Evolutionary conservation across 2,888 invertebrate genomes (phyloP), one percentile per base, ranked within the genome.

Genomic region (Iphiclides podalirius): DNA sequence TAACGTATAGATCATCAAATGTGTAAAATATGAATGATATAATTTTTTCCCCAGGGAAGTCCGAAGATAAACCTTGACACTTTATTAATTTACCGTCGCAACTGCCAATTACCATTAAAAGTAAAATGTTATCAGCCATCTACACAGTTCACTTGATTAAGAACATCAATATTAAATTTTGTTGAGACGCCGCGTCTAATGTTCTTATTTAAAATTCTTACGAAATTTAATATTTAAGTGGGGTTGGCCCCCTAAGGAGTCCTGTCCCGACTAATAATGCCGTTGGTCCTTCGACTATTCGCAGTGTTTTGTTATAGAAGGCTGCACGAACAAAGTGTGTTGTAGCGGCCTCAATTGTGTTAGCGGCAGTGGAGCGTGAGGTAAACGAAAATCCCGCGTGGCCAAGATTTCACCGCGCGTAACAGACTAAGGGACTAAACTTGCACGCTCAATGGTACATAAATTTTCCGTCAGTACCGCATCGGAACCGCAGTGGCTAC

Each of bases 171-270:
- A 84, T 83, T 86, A 80, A 79, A 87, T 79, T 76, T 64, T 61
- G 63, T 71, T 65, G 70, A 79, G 79, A 79, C 74, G 75, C 76
- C 76, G 65, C 67, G 70, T 74, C 78, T 85, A 83, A 81, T 80
- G 72, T 67, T 75, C 72, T 78, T 75, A 85, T 85, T 84, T 87
- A 78, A 86, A 85, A 85, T 85, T 84, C 83, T 81, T 78, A 75
- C 72, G 70, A 75, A 84, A 86, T 78, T 86, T 84, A 83, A 84
- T 84, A 87, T 86, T 87, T 83, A 76, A 86, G 69, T 64, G 70
- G 69, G 70, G 64, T 64, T 60, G 62, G 63, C n/a, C 71, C 75
- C 75, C 75, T 67, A 59, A 67, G 72, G 73, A 72, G 69, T 66
- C 58, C 60, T 66, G 59, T 63, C 64, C 63, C 67, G 71, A 68